phyloP scores from a whole-genome alignment of 2,797 vertebrate species.

The Cynodonichthys magdalenae region DNA sequence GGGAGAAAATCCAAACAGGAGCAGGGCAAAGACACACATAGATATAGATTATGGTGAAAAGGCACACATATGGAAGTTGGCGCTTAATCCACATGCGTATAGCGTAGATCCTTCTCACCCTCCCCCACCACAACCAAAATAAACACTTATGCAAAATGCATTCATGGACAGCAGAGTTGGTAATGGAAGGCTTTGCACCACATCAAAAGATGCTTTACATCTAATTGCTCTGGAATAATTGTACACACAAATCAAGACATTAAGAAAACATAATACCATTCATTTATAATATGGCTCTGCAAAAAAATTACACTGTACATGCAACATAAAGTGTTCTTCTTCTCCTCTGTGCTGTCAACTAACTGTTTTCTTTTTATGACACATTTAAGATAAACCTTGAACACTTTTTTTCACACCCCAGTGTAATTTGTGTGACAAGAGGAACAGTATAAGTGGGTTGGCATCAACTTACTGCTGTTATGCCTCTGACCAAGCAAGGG shows the following conservation, averaged over 20 bases:
- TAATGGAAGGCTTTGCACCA: constrained; percentile 45
- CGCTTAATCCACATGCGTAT: constrained; percentile 22
- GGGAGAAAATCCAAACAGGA: constrained; percentile 37
- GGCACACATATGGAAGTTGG: constrained; percentile 37
- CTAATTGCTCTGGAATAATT: constrained; percentile 21
- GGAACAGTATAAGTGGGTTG: no score
- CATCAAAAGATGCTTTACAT: constrained; percentile 39
- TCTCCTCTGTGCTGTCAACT: neutral
- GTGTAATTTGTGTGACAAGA: no score
- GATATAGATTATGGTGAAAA: constrained; percentile 35
- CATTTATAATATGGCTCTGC: no score
- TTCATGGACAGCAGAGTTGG: constrained; percentile 16
- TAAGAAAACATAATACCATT: neutral
- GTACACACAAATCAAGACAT: constrained; percentile 1
- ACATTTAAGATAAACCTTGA: no score
- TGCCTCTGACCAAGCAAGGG: no score
- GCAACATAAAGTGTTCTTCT: no score
- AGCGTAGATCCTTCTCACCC: neutral
- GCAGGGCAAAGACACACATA: constrained; percentile 9
- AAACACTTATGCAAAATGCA: constrained; percentile 12
- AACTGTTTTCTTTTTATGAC: no score
- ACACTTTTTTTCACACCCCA: no score
- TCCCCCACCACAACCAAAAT: constrained; percentile 4
- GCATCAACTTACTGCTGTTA: no score
- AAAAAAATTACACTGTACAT: no score